Evolutionary conservation across 2,888 invertebrate species (phyloP), one percentile per base, ranked within the genome.

Genomic region (Microplitis deprimator): DNA sequence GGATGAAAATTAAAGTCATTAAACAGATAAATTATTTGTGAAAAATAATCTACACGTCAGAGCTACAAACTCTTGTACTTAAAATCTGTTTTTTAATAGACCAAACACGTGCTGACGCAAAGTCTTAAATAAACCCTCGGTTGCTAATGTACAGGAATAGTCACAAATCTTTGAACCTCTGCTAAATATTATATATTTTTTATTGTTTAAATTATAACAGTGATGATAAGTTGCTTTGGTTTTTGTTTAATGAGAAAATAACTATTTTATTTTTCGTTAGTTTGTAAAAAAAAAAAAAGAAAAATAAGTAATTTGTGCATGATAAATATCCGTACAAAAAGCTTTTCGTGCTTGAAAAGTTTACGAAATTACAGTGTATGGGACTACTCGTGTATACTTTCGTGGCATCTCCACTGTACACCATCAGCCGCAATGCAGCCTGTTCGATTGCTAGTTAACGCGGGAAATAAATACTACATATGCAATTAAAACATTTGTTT

Each of bases 371-470:
- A 61, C 73, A 62, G 69, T 39, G 62, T 69, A 73, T 68, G 59
- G 72, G 68, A 64, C 41, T 50, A 50, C 41, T 68, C 41, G 41
- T 41, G 17, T 68, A 41, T 20, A 41, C 50, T 50, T 68, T 41
- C 68, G 41, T 76, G 73, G 73, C 79, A 76, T 76, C 78, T 75
- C 77, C 77, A 80, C 78, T 77, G 77, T 75, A 74, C 62, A 73
- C 75, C 50, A 50, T 50, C 50, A 70, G 80, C 82, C 81, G 83
- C 82, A 83, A 83, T 83, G 83, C 82, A 83, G 82, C 80, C 77
- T 78, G 74, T 79, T 80, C 80, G 81, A 82, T 82, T 81, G 77
- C 78, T 78, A 79, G 76, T 81, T 78, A 68, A 67, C 72, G 71
- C 50, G 50, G 41, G 61, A 64, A 78, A 79, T 76, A 81, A 73